Conservation (phyloP, 2,113 vertebrate genomes). For the Mola mola region DNA sequence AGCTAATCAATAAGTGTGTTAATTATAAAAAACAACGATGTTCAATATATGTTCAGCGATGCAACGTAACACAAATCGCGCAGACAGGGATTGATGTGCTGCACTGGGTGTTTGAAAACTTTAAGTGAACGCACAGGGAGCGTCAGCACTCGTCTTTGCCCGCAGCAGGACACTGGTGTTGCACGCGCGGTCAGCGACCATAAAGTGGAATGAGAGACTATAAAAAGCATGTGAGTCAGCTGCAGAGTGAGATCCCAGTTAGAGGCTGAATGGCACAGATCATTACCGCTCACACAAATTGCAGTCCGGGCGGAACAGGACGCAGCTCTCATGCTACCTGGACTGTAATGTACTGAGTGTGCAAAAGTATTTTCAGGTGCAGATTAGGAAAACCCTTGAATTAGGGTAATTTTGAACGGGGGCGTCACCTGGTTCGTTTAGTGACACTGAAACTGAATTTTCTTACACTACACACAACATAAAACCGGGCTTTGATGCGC, state of each 20-base stretch:
- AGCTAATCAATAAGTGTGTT: no score
- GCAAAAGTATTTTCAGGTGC: conserved; percentile 18
- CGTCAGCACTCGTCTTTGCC: conserved; percentile 27
- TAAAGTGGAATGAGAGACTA: conserved; percentile 67
- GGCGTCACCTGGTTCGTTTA: no score
- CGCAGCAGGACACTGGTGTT: conserved; percentile 37
- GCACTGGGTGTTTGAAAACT: conserved; percentile 46
- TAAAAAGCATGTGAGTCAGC: conserved; percentile 75
- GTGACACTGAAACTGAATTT: no score
- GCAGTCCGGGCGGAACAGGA: conserved; percentile 34
- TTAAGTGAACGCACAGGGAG: conserved; percentile 40
- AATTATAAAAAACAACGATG: no score
- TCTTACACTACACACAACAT: conserved; percentile 12
- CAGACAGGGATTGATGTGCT: no score
- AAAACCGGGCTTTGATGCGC: conserved; percentile 41
- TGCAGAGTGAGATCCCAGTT: conserved; percentile 65
- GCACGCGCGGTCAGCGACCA: background rate
- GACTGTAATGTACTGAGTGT: conserved; percentile 27
- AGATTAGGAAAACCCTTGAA: no score
- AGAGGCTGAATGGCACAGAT: conserved; percentile 73
- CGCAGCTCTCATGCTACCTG: conserved; percentile 41
- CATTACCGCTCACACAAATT: conserved; percentile 66
- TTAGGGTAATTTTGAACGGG: no score
- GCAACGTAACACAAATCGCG: no score
- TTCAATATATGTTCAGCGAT: no score